Base-by-base conservation (phyloP, 92 coral and sea anemone genomes). In the Anthopleura xanthogrammica region DNA sequence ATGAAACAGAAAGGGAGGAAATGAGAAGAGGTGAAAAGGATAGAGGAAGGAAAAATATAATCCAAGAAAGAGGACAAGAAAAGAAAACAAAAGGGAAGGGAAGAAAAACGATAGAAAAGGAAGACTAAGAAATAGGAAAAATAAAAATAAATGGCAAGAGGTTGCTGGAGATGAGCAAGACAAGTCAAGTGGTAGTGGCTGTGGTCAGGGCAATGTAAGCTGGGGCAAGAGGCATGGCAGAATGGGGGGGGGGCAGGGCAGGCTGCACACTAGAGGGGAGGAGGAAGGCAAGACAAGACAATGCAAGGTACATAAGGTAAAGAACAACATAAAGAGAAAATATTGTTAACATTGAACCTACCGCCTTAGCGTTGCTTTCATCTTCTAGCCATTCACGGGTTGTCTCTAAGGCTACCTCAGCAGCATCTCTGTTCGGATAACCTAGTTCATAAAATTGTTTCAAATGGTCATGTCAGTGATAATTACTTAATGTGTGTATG, bases 391-490 rank as follows among this genome's bases (percentile, higher is more conserved):
- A 97, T 11, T 77, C 56, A 77, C 93, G 92, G 11, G 87, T 90
- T 40, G 95, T 87, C 17, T 79, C 73, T 79, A 97, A 80, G 22
- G 99, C 99, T 62, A 96, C 99, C 23, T 75, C 79, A 48, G 99
- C 93, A 2, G 99, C 99, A 43, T 83, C 89, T 73, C 85, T 66
- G 82, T 88, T 88, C 22, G 99, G 99, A 79, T 96, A 96, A 41
- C 99, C 99, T 95, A 78, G 60, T 41, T 80, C 12, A 39, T 22
- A 36, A 5, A 46, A 29, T 52, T 14, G 52, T 9, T 16, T 62
- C 68, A 20, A 5, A 56, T 29, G 36, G 36, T 29, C 36, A 29
- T 29, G 0, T 29, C 36, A 29, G 36, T 29, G 36, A 29, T 29
- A 29, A 29, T 29, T 29, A 29, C 36, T 29, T 29, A 29, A 29